Evolutionary conservation across 23 tunicate species (phyloP), one percentile per base, ranked within the genome.

Genomic region (Trididemnum clinides): DNA sequence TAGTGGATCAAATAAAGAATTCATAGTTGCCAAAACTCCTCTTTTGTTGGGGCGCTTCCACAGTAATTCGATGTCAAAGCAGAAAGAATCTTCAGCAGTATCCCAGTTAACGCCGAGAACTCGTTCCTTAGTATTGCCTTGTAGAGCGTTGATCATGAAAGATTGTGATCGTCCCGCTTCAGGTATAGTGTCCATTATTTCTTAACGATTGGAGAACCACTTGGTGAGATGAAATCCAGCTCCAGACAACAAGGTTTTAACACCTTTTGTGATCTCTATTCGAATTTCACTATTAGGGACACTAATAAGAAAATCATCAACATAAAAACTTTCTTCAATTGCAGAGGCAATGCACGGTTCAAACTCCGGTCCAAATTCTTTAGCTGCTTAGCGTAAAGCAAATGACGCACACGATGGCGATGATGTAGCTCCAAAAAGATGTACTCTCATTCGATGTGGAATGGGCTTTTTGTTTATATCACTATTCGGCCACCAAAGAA

Each of bases 401-500:
- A 78, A 86, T 5, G 72, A 37, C 10, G 86, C 86, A 35, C 86
- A 81, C 18, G 58, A 15, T 0, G 91, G 91, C 7, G 91, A 88
- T 20, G 86, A 69, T 12, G 84, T 84, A 28, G 91, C 86, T 6
- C 75, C 75, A 30, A 88, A 88, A 19, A 88, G 28, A 34, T 70
- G 86, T 0, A 87, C 85, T 1, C 69, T 70, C 66, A 87, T 39
- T 28, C 83, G 66, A 59, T 86, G 62, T 19, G 64, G 1, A 4
- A 12, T 21, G 18, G 82, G 64, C 27, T 44, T 27, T 7, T 28
- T 31, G 2, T 15, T 1, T 6, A 77, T 12, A 50, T 77, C 82
- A 1, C 82, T 75, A 0, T 57, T 75, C 1, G 78, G 78, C 89
- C 89, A 76, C 89, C 89, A 85, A 19, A 76, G 34, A 77, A 62